Base-by-base conservation (phyloP, 2,888 invertebrate genomes). In the Bombylius discolor region DNA sequence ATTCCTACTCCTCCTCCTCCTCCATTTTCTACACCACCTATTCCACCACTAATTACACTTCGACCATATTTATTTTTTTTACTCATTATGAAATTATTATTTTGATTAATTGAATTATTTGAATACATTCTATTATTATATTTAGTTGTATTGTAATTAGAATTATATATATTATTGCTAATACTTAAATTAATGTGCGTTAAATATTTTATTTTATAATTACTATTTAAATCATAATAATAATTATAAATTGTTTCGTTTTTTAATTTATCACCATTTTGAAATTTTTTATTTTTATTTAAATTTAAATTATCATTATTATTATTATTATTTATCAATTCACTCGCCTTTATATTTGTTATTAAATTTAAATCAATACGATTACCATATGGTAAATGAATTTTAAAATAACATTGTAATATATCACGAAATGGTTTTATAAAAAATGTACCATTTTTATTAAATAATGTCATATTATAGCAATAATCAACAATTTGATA, bases 401-500 rank as follows among this genome's bases (percentile, higher is more conserved):
- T 82, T 62, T 78, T 77, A 69, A 84, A 85, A 33, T 83, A 83
- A 70, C 87, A 86, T 62, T 79, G 74, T 34, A 85, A 70, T 49
- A 79, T 78, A 13, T 76, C 73, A 2, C 76, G 64, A 60, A 64
- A 77, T 8, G 81, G 81, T 62, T 79, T 79, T 67, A 83, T 76
- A 68, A 81, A 81, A 74, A 82, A 81, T 65, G 82, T 80, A 66
- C 81, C 84, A 74, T 82, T 84, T 62, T 78, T 77, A 53, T 76
- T 75, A 62, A 79, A 78, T 62, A 84, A 78, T 44, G 83, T 81
- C 61, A 85, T 79, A 69, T 85, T 82, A 68, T 85, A 84, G 65
- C 86, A 87, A 68, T 82, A 81, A 72, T 86, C 85, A 58, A 85
- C 85, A 64, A 81, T 72, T 66, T 80, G 81, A 74, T 82, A 85